These are phyloP conservation scores for Acipenser transmontanus DNA, from an alignment of 2,797 vertebrate species.

Conservation along the genomic window DNA sequence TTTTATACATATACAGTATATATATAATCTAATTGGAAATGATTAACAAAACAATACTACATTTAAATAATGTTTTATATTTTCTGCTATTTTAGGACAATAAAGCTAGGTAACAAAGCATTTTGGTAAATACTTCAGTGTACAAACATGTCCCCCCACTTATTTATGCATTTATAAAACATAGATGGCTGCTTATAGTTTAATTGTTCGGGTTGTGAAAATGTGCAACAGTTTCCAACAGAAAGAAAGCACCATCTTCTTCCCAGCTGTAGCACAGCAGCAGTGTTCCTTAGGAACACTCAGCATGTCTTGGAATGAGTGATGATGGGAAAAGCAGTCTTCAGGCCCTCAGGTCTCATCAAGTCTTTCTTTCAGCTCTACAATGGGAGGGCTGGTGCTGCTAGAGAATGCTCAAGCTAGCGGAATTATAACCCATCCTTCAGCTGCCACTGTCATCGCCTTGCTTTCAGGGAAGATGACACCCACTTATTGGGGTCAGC, in stretches of 20 bases:
- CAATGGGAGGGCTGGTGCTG: slow-evolving; percentile 14
- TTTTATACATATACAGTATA: too few relatives aligned
- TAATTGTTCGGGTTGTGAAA: too few relatives aligned
- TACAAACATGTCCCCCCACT: too few relatives aligned
- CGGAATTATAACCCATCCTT: background rate
- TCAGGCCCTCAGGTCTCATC: slow-evolving; percentile 6
- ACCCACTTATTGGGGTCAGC: slow-evolving; percentile 10
- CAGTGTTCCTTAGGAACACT: slow-evolving; percentile 9
- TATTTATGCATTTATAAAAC: too few relatives aligned
- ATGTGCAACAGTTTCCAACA: background rate
- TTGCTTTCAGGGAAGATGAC: slow-evolving; percentile 9
- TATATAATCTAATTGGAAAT: too few relatives aligned
- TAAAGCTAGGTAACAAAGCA: too few relatives aligned
- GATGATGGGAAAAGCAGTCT: slow-evolving; percentile 15
- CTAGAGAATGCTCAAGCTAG: background rate
- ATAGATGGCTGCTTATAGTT: too few relatives aligned
- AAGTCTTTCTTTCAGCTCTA: background rate
- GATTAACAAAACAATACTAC: too few relatives aligned
- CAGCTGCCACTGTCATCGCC: background rate
- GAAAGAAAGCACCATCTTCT: background rate
- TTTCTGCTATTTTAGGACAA: too few relatives aligned
- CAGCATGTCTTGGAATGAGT: slow-evolving; percentile 14
- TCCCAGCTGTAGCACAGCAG: background rate
- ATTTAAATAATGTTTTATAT: too few relatives aligned
- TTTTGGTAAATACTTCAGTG: too few relatives aligned